Conservation (phyloP, 2,888 invertebrate genomes). For the Oasisia sp. region DNA sequence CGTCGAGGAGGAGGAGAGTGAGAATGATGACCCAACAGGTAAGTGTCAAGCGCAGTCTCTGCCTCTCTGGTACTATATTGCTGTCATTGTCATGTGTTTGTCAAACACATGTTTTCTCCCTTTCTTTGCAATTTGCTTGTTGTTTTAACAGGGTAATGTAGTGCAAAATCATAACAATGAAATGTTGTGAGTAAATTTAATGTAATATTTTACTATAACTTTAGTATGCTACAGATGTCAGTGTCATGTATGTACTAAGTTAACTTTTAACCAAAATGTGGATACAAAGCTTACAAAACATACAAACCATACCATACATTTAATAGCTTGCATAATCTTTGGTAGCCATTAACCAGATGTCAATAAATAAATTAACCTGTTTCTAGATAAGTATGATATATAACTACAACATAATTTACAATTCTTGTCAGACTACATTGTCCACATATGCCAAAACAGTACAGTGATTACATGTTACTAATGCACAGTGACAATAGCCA, state of each 20-base stretch:
- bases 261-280: background rate
- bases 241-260: background rate
- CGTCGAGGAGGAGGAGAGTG: slow-evolving; percentile 68
- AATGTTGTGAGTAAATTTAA: background rate
- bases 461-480: too few species aligned
- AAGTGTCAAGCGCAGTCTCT: slow-evolving; percentile 27
- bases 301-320: too few species aligned
- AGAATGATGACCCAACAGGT: slow-evolving; percentile 71
- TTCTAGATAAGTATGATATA: background rate
- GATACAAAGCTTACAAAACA: too few species aligned
- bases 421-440: background rate
- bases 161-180: background rate
- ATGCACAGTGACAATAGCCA: too few species aligned
- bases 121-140: background rate
- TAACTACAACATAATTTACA: background rate
- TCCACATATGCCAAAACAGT: too few species aligned
- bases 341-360: background rate
- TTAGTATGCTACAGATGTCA: background rate
- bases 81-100: background rate
- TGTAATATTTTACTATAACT: background rate
- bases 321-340: background rate
- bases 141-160: background rate
- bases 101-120: background rate
- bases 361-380: background rate
- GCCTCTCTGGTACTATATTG: background rate